Percentiles rank a stretch among this genome's conserved stretches.
These are phyloP conservation scores for Amazona vittata DNA, from an alignment of 2,113 vertebrate genomes.

Conservation along the genomic window DNA sequence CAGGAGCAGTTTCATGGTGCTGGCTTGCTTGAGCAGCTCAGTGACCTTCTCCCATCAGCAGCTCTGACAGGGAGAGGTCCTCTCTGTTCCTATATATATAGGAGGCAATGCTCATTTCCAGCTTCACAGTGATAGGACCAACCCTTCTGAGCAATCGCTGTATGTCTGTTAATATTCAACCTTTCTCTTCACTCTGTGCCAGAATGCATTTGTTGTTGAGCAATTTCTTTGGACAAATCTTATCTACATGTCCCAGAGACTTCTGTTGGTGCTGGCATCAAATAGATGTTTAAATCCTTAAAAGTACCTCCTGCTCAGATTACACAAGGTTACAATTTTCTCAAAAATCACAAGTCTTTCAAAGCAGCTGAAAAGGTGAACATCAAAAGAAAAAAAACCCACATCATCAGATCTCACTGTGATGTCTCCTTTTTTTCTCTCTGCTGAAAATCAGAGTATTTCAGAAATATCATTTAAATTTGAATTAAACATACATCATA, in stretches of 20 bases:
- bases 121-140: background rate
- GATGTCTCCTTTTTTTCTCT: background rate
- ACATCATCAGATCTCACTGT: background rate
- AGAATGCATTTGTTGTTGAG: conserved; percentile 67
- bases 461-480: background rate
- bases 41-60: conserved; percentile 1
- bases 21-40: conserved; percentile 15
- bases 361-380: background rate
- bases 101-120: background rate
- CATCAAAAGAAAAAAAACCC: background rate
- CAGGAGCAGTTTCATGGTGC: conserved; percentile 73
- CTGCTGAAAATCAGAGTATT: background rate
- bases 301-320: conserved; percentile 11
- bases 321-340: conserved; percentile 44
- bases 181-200: conserved; percentile 27
- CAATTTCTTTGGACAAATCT: conserved; percentile 72
- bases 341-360: conserved; percentile 8
- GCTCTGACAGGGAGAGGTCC: background rate
- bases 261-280: conserved; percentile 20
- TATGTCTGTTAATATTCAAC: conserved; percentile 76
- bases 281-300: background rate
- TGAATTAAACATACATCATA: background rate
- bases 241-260: conserved; percentile 59
- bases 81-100: conserved; percentile 41
- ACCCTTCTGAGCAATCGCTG: conserved; percentile 23